Conservation (phyloP, 2,888 invertebrate species). For the Phaedon cochleariae region DNA sequence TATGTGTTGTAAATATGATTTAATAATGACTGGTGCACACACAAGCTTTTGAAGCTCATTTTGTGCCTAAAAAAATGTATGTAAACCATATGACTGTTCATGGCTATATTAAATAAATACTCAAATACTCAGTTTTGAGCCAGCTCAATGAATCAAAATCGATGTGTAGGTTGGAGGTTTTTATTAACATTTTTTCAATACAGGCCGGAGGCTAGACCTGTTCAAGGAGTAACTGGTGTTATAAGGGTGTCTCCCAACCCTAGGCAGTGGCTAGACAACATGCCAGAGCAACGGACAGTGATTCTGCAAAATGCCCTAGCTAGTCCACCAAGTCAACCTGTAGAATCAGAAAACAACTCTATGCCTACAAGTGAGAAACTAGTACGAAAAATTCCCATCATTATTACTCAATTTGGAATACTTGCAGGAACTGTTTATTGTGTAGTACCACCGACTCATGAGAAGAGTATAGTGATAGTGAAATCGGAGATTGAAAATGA, state of each 20-base stretch:
- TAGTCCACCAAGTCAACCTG: conserved; percentile 47
- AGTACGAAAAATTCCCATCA: neutral
- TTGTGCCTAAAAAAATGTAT: no score
- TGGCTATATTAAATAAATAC: no score
- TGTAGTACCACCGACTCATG: conserved; percentile 62
- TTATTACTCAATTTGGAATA: conserved; percentile 5
- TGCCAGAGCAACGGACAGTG: conserved; percentile 61
- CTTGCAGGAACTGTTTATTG: conserved; percentile 56
- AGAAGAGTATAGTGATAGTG: conserved; percentile 73
- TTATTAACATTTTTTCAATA: conserved; percentile 6
- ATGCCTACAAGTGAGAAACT: conserved; percentile 40
- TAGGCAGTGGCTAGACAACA: conserved; percentile 56
- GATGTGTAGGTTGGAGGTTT: neutral
- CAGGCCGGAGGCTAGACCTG: conserved; percentile 79
- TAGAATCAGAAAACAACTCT: conserved; percentile 48
- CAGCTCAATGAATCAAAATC: no score
- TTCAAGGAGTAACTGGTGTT: conserved; percentile 76
- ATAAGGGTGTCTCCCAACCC: conserved; percentile 84
- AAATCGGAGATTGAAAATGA: conserved; percentile 68
- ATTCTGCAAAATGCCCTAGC: conserved; percentile 58
- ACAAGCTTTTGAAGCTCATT: no score
- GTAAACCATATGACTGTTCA: no score
- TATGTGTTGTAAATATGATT: no score
- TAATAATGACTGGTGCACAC: no score
- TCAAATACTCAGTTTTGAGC: no score